Conservation (phyloP, 2,888 invertebrate genomes). For the Choreutis nemorana region DNA sequence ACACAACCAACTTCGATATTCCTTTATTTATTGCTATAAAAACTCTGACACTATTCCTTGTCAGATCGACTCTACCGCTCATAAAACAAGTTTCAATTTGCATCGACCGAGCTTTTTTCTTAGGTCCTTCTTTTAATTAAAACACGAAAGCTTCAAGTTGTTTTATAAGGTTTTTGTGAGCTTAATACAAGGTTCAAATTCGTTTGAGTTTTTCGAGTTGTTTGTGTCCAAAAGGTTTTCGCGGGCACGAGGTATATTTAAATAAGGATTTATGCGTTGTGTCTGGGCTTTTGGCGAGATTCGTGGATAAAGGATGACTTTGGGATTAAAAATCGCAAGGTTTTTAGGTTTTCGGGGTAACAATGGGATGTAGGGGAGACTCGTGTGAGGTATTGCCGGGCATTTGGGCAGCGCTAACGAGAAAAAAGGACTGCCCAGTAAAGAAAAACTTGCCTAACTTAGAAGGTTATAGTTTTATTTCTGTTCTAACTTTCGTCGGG, state of each 20-base stretch:
- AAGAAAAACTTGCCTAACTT: too few relatives aligned
- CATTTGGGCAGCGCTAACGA: too few relatives aligned
- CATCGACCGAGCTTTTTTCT: constrained; percentile 8
- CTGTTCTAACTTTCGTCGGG: too few relatives aligned
- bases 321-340: too few relatives aligned
- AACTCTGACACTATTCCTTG: constrained; percentile 24
- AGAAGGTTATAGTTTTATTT: too few relatives aligned
- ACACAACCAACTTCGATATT: constrained; percentile 66
- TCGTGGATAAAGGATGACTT: constrained; percentile 57
- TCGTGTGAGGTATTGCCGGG: too few relatives aligned
- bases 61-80: constrained; percentile 14
- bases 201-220: constrained; percentile 9
- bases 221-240: constrained; percentile 20
- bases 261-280: constrained; percentile 65
- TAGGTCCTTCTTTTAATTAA: constrained; percentile 20
- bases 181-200: constrained; percentile 18
- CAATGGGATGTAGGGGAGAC: too few relatives aligned
- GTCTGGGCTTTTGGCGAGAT: constrained; percentile 64
- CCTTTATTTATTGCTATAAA: constrained; percentile 66
- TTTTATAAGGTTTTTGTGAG: constrained; percentile 16
- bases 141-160: constrained; percentile 12
- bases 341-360: too few relatives aligned
- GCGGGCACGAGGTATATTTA: constrained; percentile 46
- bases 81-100: constrained; percentile 8
- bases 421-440: too few relatives aligned